phyloP scores from a whole-genome alignment of 92 coral and sea anemone genomes.

The Porites divaricata region DNA sequence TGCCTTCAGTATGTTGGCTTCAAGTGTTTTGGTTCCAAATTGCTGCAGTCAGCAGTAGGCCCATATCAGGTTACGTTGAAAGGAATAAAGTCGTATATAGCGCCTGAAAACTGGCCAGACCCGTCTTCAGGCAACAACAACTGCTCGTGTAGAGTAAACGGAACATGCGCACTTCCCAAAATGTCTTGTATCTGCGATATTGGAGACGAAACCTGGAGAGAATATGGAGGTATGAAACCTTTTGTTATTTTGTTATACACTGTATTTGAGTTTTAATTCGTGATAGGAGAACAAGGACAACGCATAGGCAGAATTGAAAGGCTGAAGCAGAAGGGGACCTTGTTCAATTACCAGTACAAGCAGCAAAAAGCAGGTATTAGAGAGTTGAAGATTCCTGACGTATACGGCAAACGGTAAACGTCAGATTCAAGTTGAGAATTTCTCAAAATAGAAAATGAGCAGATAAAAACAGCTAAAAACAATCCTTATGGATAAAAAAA shows the following conservation, averaged over 20 bases:
- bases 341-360: too few species aligned
- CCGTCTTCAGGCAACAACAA: slow-evolving; percentile 65
- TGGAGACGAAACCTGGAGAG: slow-evolving; percentile 90
- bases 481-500: too few species aligned
- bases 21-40: slow-evolving; percentile 75
- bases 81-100: too few species aligned
- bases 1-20: slow-evolving; percentile 90
- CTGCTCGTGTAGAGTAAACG: slow-evolving; percentile 84
- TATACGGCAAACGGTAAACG: too few species aligned
- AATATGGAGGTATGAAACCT: slow-evolving; percentile 72
- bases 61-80: slow-evolving; percentile 69
- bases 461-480: too few species aligned
- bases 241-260: not conserved
- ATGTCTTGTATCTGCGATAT: slow-evolving; percentile 88
- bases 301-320: not conserved
- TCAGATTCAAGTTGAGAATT: too few species aligned
- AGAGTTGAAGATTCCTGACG: too few species aligned
- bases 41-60: slow-evolving; percentile 63
- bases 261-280: not conserved
- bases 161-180: slow-evolving; percentile 73
- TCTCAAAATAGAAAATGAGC: too few species aligned
- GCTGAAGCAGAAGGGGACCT: not conserved
- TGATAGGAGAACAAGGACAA: not conserved
- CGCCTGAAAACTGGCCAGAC: slow-evolving; percentile 87
- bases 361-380: too few species aligned